phyloP scores from a whole-genome alignment of 2,888 invertebrate species.

The Petrolisthes cinctipes region DNA sequence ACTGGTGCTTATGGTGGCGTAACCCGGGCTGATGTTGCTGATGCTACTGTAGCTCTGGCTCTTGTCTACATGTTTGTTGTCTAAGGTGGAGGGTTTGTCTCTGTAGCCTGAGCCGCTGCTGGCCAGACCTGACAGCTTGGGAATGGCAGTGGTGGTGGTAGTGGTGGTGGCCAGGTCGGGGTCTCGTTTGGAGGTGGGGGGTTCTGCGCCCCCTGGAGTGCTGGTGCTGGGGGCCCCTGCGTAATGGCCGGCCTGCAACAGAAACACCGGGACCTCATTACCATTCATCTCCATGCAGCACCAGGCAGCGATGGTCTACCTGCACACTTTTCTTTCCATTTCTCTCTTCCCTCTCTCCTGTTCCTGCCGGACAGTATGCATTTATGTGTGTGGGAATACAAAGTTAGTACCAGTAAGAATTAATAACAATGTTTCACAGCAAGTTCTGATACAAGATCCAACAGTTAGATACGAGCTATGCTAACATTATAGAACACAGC shows the following conservation, averaged over 20 bases:
- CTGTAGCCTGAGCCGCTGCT: not conserved
- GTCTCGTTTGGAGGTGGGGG: not conserved
- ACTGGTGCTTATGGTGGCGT: conserved; percentile 17
- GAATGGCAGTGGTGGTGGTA: not conserved
- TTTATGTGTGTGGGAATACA: too few relatives aligned
- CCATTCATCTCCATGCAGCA: conserved; percentile 1
- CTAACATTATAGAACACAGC: too few relatives aligned
- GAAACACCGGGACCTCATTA: not conserved
- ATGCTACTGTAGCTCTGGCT: not conserved
- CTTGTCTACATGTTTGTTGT: not conserved
- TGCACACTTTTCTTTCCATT: not conserved
- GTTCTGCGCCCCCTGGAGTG: not conserved
- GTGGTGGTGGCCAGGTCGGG: not conserved
- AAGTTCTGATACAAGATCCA: too few relatives aligned
- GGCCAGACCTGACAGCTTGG: not conserved
- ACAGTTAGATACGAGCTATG: too few relatives aligned
- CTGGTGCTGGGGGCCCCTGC: not conserved
- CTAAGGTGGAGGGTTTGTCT: not conserved
- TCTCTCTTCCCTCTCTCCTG: not conserved
- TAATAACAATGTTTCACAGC: too few relatives aligned
- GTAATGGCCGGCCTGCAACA: not conserved
- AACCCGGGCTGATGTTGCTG: not conserved
- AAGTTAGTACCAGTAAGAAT: too few relatives aligned
- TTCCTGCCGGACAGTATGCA: too few relatives aligned
- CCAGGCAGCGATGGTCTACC: not conserved